Conservation (phyloP, 1,140 invertebrate species). For the Tetragonula clypearis region DNA sequence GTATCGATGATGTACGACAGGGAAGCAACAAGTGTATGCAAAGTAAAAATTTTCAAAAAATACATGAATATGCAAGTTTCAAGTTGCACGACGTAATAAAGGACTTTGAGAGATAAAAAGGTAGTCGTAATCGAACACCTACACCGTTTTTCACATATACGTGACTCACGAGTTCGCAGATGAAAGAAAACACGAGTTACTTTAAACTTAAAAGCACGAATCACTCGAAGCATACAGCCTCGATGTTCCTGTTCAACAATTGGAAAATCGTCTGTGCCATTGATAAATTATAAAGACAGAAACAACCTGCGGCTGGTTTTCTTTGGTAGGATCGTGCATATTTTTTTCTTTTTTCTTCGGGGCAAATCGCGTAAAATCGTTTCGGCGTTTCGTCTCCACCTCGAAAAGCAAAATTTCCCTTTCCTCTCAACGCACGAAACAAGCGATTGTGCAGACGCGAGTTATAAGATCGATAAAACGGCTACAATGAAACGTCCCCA, state of each 20-base stretch:
- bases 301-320: neutral
- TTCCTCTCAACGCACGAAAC: neutral
- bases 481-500: constrained; percentile 28
- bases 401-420: neutral
- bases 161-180: neutral
- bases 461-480: constrained; percentile 30
- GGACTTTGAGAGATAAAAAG: neutral
- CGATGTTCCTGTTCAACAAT: neutral
- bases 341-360: neutral
- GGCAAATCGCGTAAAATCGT: neutral
- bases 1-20: too few species aligned
- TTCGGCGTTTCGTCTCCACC: neutral
- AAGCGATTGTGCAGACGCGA: constrained; percentile 3
- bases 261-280: neutral
- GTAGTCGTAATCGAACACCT: neutral
- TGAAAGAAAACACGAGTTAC: neutral
- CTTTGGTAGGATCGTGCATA: neutral
- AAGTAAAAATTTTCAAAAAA: too few species aligned
- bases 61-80: too few species aligned
- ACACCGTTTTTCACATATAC: neutral
- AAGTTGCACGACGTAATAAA: neutral
- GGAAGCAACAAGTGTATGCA: too few species aligned
- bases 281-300: neutral
- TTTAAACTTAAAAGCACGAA: neutral
- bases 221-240: neutral